phyloP scores from a whole-genome alignment of 2,113 vertebrate genomes.

The Chitala chitala region DNA sequence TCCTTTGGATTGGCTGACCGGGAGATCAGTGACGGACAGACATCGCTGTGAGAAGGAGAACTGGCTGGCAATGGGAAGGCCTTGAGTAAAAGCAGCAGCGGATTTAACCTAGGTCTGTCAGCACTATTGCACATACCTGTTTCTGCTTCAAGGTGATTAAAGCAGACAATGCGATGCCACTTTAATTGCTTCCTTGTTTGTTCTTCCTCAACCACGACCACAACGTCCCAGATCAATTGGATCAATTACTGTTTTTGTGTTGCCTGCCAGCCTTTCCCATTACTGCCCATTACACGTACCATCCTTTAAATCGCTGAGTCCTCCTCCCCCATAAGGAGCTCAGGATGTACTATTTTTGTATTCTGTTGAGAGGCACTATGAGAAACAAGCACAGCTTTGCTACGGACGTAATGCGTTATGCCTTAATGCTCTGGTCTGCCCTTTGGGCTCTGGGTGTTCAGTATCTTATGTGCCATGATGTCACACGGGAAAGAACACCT shows the following conservation, averaged over 20 bases:
- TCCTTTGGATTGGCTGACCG: no score
- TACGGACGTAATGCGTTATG: not conserved
- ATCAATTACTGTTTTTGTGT: not conserved
- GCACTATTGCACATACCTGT: not conserved
- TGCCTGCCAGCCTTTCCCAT: not conserved
- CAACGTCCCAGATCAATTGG: not conserved
- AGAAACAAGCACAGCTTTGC: not conserved
- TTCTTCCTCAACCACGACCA: not conserved
- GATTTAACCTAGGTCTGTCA: not conserved
- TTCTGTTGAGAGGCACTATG: not conserved
- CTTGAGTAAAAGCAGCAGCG: not conserved
- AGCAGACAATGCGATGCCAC: not conserved
- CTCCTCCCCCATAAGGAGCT: not conserved
- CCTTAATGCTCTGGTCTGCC: not conserved
- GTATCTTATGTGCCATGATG: no score
- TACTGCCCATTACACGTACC: not conserved
- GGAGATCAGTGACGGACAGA: no score
- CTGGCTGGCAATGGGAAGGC: no score
- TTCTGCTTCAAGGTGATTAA: not conserved
- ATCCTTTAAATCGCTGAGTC: not conserved
- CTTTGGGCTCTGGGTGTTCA: no score
- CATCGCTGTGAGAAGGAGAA: no score
- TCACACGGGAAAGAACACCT: no score
- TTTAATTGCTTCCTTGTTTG: constrained; percentile 12
- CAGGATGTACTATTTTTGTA: not conserved